A percentile compares a stretch with the other conserved stretches of the same genome.
These are phyloP conservation scores for Paratrypauchen microcephalus DNA, from an alignment of 2,797 vertebrate species.

Conservation along the genomic window DNA sequence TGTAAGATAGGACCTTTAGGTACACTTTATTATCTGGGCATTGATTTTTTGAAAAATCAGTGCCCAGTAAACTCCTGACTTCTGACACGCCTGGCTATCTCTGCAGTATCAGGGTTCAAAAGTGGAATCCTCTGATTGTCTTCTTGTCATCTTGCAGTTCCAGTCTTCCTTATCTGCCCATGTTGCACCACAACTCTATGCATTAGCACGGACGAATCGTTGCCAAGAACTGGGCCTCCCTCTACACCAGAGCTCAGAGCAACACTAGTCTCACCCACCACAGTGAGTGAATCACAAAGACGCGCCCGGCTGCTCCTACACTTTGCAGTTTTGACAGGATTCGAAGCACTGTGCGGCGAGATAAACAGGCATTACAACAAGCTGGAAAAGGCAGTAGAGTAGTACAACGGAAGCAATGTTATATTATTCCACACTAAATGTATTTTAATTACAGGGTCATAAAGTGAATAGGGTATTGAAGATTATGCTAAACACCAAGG, in stretches of 20 bases:
- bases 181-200: conserved; percentile 55
- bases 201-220: conserved; percentile 38
- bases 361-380: conserved; percentile 11
- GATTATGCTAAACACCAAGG: neutral
- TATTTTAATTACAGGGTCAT: neutral
- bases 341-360: conserved; percentile 7
- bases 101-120: conserved; percentile 30
- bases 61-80: neutral
- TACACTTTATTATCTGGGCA: too few species aligned
- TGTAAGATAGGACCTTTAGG: too few species aligned
- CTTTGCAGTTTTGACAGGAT: conserved; percentile 54
- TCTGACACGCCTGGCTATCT: conserved; percentile 17
- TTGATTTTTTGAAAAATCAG: too few species aligned
- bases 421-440: neutral
- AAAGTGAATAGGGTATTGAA: neutral
- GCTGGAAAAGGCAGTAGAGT: neutral
- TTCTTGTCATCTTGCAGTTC: conserved; percentile 28
- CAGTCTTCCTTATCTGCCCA: conserved; percentile 45
- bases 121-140: conserved; percentile 43
- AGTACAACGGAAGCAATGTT: neutral
- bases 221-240: conserved; percentile 35
- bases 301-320: conserved; percentile 33
- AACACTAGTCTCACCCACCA: conserved; percentile 49
- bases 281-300: conserved; percentile 40
- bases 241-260: conserved; percentile 27